These are phyloP conservation scores for Falco biarmicus DNA, from an alignment of 2,797 vertebrate species.

Conservation along the genomic window DNA sequence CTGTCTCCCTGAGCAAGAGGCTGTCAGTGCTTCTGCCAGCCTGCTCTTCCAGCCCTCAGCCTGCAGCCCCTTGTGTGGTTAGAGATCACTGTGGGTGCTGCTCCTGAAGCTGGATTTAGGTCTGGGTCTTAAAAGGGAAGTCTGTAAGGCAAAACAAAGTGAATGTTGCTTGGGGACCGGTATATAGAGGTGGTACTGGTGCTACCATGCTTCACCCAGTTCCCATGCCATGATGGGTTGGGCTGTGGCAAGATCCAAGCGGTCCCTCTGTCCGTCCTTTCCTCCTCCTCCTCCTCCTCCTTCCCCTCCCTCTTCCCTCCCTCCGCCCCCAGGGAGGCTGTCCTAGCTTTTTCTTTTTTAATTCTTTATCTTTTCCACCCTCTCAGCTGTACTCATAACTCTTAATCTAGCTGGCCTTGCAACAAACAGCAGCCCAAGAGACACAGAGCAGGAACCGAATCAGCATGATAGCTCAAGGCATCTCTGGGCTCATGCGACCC, in stretches of 20 bases:
- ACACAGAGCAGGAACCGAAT: rapidly evolving
- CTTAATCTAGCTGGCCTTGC: background rate
- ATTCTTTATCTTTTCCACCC: rapidly evolving
- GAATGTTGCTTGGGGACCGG: background rate
- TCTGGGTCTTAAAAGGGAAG: background rate
- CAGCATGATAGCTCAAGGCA: background rate
- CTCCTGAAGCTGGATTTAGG: background rate
- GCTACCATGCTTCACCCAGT: background rate
- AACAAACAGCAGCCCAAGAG: background rate
- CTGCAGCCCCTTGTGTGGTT: background rate
- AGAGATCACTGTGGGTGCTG: background rate
- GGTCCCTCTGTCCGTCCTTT: background rate
- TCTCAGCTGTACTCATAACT: background rate
- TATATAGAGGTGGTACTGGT: background rate
- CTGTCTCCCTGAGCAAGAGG: background rate
- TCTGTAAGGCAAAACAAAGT: background rate
- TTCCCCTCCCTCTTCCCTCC: background rate
- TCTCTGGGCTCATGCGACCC: background rate
- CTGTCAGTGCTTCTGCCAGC: background rate
- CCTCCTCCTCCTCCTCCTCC: background rate
- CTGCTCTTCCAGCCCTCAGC: background rate
- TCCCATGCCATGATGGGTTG: background rate
- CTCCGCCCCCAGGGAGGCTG: background rate
- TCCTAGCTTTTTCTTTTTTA: background rate
- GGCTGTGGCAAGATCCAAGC: background rate